phyloP scores from a whole-genome alignment of 2,888 invertebrate genomes.

The Argyresthia albistria region DNA sequence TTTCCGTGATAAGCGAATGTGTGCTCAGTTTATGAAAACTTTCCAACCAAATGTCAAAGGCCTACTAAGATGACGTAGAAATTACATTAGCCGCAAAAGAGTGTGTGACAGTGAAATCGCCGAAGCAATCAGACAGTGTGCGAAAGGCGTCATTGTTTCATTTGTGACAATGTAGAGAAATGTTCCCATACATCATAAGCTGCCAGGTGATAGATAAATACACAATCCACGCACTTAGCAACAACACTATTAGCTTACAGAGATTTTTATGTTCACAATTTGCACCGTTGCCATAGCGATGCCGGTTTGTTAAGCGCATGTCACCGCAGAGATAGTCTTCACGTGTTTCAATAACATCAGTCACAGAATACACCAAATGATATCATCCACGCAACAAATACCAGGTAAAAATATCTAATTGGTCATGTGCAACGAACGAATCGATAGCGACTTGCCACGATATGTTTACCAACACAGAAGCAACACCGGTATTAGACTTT shows the following conservation, averaged over 20 bases:
- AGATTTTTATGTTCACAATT: constrained; percentile 22
- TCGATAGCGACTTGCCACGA: neutral
- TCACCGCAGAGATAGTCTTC: neutral
- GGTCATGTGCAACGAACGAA: neutral
- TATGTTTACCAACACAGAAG: constrained; percentile 19
- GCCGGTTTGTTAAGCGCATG: constrained; percentile 5
- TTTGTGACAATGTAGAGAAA: constrained; percentile 52
- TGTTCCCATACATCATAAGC: constrained; percentile 61
- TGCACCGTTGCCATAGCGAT: constrained; percentile 32
- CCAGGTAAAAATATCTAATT: too few relatives aligned
- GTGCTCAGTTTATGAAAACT: constrained; percentile 11
- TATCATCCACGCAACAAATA: too few relatives aligned
- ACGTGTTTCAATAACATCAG: neutral
- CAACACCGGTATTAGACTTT: constrained; percentile 7
- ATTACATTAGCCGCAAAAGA: neutral
- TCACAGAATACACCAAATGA: too few relatives aligned
- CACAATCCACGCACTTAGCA: constrained; percentile 13
- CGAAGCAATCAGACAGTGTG: neutral
- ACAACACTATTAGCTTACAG: constrained; percentile 18
- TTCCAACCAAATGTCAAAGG: too few relatives aligned
- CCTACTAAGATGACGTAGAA: neutral
- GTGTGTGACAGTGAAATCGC: neutral
- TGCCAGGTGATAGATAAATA: constrained; percentile 63
- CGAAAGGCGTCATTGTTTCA: neutral
- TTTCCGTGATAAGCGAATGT: constrained; percentile 44